phyloP scores from a whole-genome alignment of 2,888 invertebrate genomes.

The Rhimphoctona megacephalus region DNA sequence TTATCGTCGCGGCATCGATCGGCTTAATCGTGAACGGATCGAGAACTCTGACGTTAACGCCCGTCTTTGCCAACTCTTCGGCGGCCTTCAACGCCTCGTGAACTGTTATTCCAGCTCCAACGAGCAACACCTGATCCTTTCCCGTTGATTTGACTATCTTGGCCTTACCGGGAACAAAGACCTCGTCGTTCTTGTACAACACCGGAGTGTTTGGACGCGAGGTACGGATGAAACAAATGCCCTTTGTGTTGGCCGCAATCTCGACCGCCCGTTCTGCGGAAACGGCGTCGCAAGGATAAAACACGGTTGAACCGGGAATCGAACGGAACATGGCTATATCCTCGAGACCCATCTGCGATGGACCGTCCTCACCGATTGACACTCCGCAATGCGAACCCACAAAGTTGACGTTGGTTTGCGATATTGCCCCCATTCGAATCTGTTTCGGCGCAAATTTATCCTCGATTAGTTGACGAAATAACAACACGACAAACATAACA shows the following conservation, averaged over 20 bases:
- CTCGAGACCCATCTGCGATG: slow-evolving; percentile 99
- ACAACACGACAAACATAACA: neutral
- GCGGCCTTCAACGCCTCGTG: slow-evolving; percentile 96
- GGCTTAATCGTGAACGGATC: slow-evolving; percentile 99
- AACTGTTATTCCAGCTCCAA: slow-evolving; percentile 97
- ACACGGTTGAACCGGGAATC: slow-evolving; percentile 93
- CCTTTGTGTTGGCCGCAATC: slow-evolving; percentile 97
- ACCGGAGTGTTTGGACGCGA: slow-evolving; percentile 96
- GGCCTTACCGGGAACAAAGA: slow-evolving; percentile 92
- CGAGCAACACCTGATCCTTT: slow-evolving; percentile 93
- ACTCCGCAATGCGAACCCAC: slow-evolving; percentile 99
- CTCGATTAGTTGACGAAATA: neutral
- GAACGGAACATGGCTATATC: slow-evolving; percentile 98
- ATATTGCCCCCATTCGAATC: slow-evolving; percentile 99
- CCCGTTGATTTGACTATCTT: slow-evolving; percentile 91
- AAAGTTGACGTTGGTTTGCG: slow-evolving; percentile 98
- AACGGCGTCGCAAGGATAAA: slow-evolving; percentile 96
- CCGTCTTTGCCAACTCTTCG: slow-evolving; percentile 89
- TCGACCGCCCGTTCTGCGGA: slow-evolving; percentile 97
- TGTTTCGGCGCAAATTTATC: slow-evolving; percentile 77
- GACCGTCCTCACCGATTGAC: slow-evolving; percentile 99
- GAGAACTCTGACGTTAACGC: slow-evolving; percentile 92
- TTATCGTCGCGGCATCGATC: slow-evolving; percentile 92
- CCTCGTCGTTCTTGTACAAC: slow-evolving; percentile 93
- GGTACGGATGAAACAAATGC: slow-evolving; percentile 98